These are phyloP conservation scores for Etheostoma spectabile DNA, from an alignment of 2,113 vertebrate genomes.

Conservation along the genomic window DNA sequence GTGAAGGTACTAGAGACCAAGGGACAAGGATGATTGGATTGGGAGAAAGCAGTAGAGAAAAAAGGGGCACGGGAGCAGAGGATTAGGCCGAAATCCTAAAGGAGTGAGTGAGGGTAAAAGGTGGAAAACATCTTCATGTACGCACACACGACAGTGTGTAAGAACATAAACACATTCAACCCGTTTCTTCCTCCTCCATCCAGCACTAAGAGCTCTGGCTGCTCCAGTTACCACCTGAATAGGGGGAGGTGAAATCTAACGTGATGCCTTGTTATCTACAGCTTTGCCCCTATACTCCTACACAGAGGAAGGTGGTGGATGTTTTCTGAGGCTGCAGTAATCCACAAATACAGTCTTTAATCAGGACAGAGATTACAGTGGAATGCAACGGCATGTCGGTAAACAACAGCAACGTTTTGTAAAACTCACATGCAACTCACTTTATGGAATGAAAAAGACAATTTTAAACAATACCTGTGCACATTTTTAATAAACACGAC, in stretches of 20 bases:
- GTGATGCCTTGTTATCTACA: constrained; percentile 50
- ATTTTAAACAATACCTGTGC: neutral
- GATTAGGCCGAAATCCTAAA: constrained; percentile 33
- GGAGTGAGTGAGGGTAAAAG: constrained; percentile 22
- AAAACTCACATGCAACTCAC: constrained; percentile 18
- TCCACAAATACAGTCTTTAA: constrained; percentile 67
- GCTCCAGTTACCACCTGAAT: constrained; percentile 62
- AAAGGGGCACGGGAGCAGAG: constrained; percentile 27
- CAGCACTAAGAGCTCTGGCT: constrained; percentile 42
- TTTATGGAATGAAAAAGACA: constrained; percentile 5
- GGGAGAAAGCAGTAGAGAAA: constrained; percentile 36
- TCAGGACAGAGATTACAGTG: constrained; percentile 67
- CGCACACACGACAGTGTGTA: neutral
- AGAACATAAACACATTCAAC: constrained; percentile 28
- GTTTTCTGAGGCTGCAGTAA: constrained; percentile 59
- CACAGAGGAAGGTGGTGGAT: constrained; percentile 45
- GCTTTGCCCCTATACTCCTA: constrained; percentile 39
- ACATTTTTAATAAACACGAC: neutral
- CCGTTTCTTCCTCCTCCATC: constrained; percentile 27
- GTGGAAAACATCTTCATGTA: constrained; percentile 25
- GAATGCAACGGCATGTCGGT: constrained; percentile 55
- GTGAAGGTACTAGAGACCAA: constrained; percentile 52
- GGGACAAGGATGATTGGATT: constrained; percentile 22
- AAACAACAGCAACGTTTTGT: constrained; percentile 16
- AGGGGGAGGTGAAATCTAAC: constrained; percentile 60